A percentile compares a stretch with the other conserved stretches of the same genome.
These are phyloP conservation scores for Thryonomys swinderianus DNA, from an alignment of 2,113 vertebrate genomes.

Conservation along the genomic window DNA sequence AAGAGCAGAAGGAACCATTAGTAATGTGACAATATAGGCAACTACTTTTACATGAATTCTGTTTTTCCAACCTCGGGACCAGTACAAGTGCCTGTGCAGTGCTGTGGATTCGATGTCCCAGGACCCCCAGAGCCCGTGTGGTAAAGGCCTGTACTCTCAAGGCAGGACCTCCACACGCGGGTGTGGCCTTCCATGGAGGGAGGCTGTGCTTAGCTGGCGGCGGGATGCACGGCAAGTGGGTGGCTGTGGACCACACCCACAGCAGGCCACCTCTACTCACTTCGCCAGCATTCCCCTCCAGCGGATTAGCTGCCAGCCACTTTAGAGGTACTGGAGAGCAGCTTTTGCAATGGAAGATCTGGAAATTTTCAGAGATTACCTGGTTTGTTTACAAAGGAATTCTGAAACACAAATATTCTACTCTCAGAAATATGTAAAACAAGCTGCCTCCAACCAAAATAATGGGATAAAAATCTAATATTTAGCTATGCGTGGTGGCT, in stretches of 20 bases:
- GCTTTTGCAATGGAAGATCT: neutral
- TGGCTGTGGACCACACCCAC: neutral
- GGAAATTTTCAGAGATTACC: neutral
- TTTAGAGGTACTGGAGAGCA: neutral
- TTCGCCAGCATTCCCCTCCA: neutral
- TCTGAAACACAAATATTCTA: neutral
- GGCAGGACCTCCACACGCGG: neutral
- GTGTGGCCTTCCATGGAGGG: neutral
- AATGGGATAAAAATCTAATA: neutral
- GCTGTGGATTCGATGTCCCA: neutral
- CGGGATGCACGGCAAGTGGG: neutral
- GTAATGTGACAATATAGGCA: neutral
- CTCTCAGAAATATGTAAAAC: constrained; percentile 12
- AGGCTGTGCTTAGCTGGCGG: fast-evolving
- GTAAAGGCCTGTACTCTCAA: neutral
- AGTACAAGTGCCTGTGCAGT: no score
- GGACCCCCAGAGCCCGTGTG: neutral
- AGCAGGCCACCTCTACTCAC: neutral
- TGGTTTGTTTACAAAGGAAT: constrained; percentile 22
- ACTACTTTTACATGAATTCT: neutral
- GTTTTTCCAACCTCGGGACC: neutral
- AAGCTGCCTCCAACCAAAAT: neutral
- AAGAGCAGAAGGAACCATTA: constrained; percentile 66
- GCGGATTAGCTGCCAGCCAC: neutral
- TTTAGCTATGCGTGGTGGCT: neutral